Evolutionary conservation across 2,113 vertebrate species (phyloP), one percentile per base, ranked within the genome.

Genomic region (Ictalurus punctatus): DNA sequence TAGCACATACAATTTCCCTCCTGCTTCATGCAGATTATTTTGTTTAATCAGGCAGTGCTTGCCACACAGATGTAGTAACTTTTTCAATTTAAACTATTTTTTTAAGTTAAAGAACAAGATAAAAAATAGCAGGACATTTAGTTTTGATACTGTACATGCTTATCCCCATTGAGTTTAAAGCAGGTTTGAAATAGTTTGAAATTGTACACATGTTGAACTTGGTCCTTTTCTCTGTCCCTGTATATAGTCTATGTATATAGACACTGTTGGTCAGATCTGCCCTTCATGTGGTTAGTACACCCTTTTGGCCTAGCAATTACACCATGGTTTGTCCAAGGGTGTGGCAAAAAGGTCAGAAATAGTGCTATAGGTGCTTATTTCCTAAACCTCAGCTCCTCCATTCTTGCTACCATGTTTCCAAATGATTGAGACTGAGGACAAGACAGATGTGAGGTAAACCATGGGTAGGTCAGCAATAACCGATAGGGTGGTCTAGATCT

Each of bases 231-330:
- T 63, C 56, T 30, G 17, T 63, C 54, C 52, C 54, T 48, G 44
- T 48, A 48, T 7, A 48, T 48, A 48, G 44, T 7, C 44, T 48
- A 48, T 48, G 86, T 69, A 92, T 93, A 92, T 94, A 94, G 92
- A 87, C 89, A 90, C 82, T 37, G 54, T 61, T 83, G 56, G 78
- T 83, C 88, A 80, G 79, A 83, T 74, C 83, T 37, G 16, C 76
- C 89, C 86, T 95, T 95, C 58, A 95, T 93, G 95, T 95, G 95
- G 95, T 94, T 92, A 89, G 84, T 84, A 89, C 76, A 71, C 86
- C 65, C 82, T 88, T 89, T 90, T 90, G 61, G 81, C 90, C 83
- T 19, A 94, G 93, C 94, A 95, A 95, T 95, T 95, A 96, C 91
- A 90, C 76, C 82, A 86, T 90, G 92, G 92, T 88, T 89, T 91